These are phyloP conservation scores for Zaprionus nigranus DNA, from an alignment of 1,140 invertebrate genomes.

Conservation along the genomic window DNA sequence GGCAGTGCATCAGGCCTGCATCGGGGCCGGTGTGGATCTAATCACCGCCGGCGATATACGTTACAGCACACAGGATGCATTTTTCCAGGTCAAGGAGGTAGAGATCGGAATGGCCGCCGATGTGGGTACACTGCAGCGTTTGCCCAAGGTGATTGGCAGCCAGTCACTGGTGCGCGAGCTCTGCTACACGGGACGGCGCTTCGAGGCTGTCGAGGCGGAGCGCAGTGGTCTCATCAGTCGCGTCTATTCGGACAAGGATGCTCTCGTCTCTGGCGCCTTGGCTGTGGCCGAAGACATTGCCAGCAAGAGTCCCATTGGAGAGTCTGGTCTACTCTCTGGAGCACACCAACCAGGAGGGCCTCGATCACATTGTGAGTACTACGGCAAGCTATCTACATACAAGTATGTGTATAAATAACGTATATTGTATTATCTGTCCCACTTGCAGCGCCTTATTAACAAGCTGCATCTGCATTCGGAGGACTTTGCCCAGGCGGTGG, in stretches of 20 bases:
- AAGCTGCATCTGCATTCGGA: constrained; percentile 95
- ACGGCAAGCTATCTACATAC: background rate
- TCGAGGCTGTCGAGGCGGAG: constrained; percentile 92
- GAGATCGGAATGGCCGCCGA: constrained; percentile 96
- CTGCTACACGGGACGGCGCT: constrained; percentile 93
- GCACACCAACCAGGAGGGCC: constrained; percentile 92
- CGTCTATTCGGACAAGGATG: constrained; percentile 79
- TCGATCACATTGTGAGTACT: constrained; percentile 93
- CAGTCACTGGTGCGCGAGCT: constrained; percentile 95
- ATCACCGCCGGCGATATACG: constrained; percentile 95
- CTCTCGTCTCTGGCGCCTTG: constrained; percentile 89
- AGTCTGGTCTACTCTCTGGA: constrained; percentile 94
- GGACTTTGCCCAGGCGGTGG: constrained; percentile 93
- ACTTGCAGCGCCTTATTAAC: constrained; percentile 91
- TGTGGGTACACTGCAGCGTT: constrained; percentile 95
- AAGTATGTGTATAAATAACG: background rate
- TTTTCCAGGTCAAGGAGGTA: constrained; percentile 96
- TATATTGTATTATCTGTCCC: constrained; percentile 23
- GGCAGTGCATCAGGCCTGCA: constrained; percentile 94
- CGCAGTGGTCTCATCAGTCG: constrained; percentile 90
- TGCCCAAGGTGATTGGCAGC: constrained; percentile 97
- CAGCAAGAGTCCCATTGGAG: constrained; percentile 95
- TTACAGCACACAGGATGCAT: constrained; percentile 95
- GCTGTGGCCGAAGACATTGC: constrained; percentile 92
- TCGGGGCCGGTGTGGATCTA: constrained; percentile 96